phyloP scores from a whole-genome alignment of 1,140 invertebrate species.

The Cataglyphis hispanica region DNA sequence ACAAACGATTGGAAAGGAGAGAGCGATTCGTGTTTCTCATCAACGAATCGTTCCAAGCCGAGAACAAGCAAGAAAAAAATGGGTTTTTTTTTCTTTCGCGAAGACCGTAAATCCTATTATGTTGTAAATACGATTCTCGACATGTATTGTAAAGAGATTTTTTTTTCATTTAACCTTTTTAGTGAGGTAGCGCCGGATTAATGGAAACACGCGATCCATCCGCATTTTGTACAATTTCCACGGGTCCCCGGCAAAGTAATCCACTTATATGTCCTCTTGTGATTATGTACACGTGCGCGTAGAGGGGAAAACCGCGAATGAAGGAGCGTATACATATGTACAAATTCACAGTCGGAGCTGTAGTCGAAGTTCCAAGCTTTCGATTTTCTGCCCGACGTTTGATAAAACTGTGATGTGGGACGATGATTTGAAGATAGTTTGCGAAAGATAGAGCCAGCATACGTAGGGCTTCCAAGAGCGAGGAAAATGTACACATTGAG shows the following conservation, averaged over 20 bases:
- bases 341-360: slow-evolving; percentile 44
- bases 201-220: slow-evolving; percentile 45
- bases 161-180: slow-evolving; percentile 32
- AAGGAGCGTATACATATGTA: slow-evolving; percentile 61
- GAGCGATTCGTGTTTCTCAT: neutral
- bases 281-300: slow-evolving; percentile 44
- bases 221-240: slow-evolving; percentile 63
- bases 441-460: slow-evolving; percentile 59
- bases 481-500: slow-evolving; percentile 36
- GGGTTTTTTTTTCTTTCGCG: slow-evolving; percentile 28
- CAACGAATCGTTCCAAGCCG: slow-evolving; percentile 56
- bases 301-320: slow-evolving; percentile 18
- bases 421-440: slow-evolving; percentile 58
- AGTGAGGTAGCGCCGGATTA: slow-evolving; percentile 69
- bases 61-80: slow-evolving; percentile 29
- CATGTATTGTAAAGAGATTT: slow-evolving; percentile 57
- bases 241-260: slow-evolving; percentile 27
- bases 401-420: slow-evolving; percentile 38
- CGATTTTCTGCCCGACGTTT: slow-evolving; percentile 44
- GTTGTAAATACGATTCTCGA: slow-evolving; percentile 49
- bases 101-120: slow-evolving; percentile 42
- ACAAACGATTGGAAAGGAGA: slow-evolving; percentile 43
- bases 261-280: slow-evolving; percentile 42
- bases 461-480: slow-evolving; percentile 26
- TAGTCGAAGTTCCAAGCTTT: slow-evolving; percentile 52